Evolutionary conservation across 2,113 vertebrate genomes (phyloP), one percentile per base, ranked within the genome.

Genomic region (Albula glossodonta): DNA sequence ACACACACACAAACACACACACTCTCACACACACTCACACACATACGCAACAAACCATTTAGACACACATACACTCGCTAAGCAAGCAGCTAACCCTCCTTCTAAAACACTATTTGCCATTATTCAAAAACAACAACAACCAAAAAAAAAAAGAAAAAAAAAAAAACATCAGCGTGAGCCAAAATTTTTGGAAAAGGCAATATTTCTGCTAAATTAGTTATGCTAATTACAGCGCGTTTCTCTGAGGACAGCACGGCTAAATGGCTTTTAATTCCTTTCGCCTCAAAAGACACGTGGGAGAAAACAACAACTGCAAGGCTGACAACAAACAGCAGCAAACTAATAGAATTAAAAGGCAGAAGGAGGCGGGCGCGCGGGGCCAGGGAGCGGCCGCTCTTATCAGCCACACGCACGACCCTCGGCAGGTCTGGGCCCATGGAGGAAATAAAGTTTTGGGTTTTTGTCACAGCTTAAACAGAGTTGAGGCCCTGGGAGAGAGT

Each of bases 151-250:
- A 41, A 41, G n/a, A 41, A 41, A 41, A 41, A 3, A 19, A 66
- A 53, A 81, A 78, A 85, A 86, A 82, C 78, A 78, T 8, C 53
- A 8, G 60, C 70, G 56, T 60, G 87, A 79, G 89, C 86, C 90
- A 91, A 89, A 41, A 94, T 93, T 93, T 91, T 91, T 90, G 89
- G 89, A 91, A 94, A 93, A 92, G 92, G 87, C 87, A 93, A 94
- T 93, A 94, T 94, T 95, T 95, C 93, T 92, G 93, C 94, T 95
- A 94, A 95, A 95, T 96, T 96, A 94, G 93, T 94, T 93, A 94
- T 96, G 94, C 92, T 95, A 95, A 96, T 96, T 95, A 94, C 94
- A 93, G 92, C 88, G 90, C 91, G 90, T 89, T 87, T 94, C 94
- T 94, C 92, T 78, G 87, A 92, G 91, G 93, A 91, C 91, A 89